Evolutionary conservation across 2,113 vertebrate genomes (phyloP).

Genomic region (Erpornis zantholeuca): DNA sequence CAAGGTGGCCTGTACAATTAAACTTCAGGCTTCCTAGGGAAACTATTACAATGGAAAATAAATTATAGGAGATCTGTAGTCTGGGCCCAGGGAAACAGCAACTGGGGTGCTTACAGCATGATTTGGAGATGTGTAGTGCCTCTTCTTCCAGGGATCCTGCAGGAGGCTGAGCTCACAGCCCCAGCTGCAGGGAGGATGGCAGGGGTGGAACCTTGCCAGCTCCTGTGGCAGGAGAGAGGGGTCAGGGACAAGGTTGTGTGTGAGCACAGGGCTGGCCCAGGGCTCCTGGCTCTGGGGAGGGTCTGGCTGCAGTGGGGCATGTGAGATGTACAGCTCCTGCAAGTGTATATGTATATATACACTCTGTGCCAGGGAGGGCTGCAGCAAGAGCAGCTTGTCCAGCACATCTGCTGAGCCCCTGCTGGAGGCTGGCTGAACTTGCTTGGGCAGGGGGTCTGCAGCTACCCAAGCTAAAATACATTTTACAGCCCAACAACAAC

Average conservation of each 20-base stretch:
- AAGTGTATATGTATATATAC: too few relatives aligned
- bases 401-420: not conserved
- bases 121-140: not conserved
- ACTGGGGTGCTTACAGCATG: not conserved
- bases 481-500: not conserved
- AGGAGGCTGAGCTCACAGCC: not conserved
- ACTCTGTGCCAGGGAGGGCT: not conserved
- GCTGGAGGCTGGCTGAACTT: not conserved
- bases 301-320: accelerated
- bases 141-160: not conserved
- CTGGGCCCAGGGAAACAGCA: not conserved
- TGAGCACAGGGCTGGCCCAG: not conserved
- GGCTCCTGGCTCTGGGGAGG: not conserved
- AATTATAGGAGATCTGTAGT: not conserved
- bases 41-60: not conserved
- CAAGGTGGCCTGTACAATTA: not conserved
- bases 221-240: not conserved
- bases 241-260: not conserved
- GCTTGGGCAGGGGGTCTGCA: not conserved
- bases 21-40: not conserved
- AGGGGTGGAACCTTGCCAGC: not conserved
- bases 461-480: not conserved
- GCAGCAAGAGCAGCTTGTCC: not conserved
- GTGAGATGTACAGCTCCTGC: not conserved
- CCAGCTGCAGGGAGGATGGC: not conserved